Percentiles rank a stretch among this genome's conserved stretches.
phyloP scores from a whole-genome alignment of 2,888 invertebrate genomes.

The Apamea epomidion region DNA sequence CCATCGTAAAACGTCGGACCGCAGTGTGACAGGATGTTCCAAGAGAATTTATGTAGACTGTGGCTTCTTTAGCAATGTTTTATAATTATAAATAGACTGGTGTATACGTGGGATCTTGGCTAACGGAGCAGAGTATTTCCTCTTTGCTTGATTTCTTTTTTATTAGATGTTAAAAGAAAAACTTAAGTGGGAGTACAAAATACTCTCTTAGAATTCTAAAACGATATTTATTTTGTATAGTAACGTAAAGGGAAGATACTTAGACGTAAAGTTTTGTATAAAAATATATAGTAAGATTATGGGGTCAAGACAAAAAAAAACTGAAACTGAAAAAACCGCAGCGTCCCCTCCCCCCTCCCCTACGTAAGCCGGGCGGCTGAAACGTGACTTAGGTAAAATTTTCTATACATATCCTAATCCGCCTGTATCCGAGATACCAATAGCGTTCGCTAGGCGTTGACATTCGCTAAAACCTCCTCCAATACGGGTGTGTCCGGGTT shows the following conservation, averaged over 20 bases:
- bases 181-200: neutral
- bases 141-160: conserved; percentile 22
- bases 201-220: neutral
- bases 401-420: conserved; percentile 86
- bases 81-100: conserved; percentile 43
- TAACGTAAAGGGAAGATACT: fast-evolving
- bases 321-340: conserved; percentile 12
- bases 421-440: conserved; percentile 86
- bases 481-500: conserved; percentile 83
- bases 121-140: conserved; percentile 15
- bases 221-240: neutral
- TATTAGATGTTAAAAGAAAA: conserved; percentile 8
- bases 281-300: neutral
- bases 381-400: conserved; percentile 66
- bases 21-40: conserved; percentile 22
- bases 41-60: conserved; percentile 49
- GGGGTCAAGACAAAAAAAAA: neutral
- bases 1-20: neutral
- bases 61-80: conserved; percentile 43
- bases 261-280: neutral
- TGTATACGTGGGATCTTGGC: conserved; percentile 43
- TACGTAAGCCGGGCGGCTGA: conserved; percentile 65
- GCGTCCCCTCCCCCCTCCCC: conserved; percentile 39
- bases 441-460: conserved; percentile 85
- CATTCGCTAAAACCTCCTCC: conserved; percentile 86